Evolutionary conservation across 2,888 invertebrate species (phyloP).

Genomic region (Macrophya annulata): DNA sequence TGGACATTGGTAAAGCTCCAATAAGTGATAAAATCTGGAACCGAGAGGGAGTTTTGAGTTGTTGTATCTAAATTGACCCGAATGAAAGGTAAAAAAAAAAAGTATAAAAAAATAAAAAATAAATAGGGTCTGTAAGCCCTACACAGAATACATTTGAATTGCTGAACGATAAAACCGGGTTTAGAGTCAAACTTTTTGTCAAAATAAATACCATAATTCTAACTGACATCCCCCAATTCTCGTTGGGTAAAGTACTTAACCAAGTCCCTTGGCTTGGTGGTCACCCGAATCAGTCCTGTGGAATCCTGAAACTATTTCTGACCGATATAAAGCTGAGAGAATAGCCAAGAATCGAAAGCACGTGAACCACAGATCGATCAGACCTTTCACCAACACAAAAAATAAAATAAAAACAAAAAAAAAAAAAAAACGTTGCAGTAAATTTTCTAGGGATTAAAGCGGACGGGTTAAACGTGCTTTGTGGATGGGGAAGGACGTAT

Average conservation of each 20-base stretch:
- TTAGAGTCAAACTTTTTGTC: neutral
- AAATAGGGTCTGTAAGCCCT: neutral
- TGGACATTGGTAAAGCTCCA: neutral
- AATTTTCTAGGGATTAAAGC: neutral
- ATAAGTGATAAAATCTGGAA: neutral
- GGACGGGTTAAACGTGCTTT: neutral
- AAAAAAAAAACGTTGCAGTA: neutral
- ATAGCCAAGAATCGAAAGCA: neutral
- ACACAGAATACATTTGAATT: constrained; percentile 10
- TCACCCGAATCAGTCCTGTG: neutral
- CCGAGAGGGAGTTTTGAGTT: neutral
- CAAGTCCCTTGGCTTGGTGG: neutral
- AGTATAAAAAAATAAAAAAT: neutral
- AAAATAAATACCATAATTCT: neutral
- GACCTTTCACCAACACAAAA: neutral
- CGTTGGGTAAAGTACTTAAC: neutral
- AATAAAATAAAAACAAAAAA: no score
- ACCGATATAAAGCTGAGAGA: constrained; percentile 5
- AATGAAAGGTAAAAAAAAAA: neutral
- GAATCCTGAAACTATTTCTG: neutral
- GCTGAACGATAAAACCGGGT: neutral
- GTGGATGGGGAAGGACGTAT: neutral
- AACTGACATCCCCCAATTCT: neutral
- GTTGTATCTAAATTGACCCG: neutral
- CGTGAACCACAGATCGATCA: neutral